phyloP scores from a whole-genome alignment of 2,113 vertebrate genomes.

The Fulica atra region DNA sequence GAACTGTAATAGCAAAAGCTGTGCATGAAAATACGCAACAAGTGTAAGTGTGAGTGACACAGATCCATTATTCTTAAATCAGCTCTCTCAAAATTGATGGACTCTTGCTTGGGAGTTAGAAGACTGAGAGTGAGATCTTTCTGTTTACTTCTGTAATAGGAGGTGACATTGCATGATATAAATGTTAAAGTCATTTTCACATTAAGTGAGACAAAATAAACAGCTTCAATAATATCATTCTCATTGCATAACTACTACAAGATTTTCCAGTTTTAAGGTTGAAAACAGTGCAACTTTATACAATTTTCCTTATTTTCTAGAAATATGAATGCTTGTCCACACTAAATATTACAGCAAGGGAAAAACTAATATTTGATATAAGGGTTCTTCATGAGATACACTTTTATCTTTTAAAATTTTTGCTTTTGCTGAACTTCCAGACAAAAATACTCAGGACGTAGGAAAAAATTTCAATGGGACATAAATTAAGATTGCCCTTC shows the following conservation, averaged over 20 bases:
- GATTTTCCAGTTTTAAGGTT: neutral
- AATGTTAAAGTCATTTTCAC: neutral
- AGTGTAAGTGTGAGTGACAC: neutral
- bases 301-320: neutral
- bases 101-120: neutral
- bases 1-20: neutral
- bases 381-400: neutral
- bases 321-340: neutral
- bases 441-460: neutral
- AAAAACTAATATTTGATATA: neutral
- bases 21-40: neutral
- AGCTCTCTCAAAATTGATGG: neutral
- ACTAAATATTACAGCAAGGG: neutral
- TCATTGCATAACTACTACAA: neutral
- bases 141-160: neutral
- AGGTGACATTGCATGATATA: neutral
- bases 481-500: neutral
- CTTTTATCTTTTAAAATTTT: neutral
- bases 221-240: neutral
- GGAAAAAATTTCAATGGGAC: neutral
- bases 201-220: neutral
- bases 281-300: neutral
- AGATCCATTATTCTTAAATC: neutral
- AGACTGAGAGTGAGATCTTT: slow-evolving; percentile 2
- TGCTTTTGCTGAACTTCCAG: neutral